Percentiles rank a stretch among this genome's conserved stretches.
Evolutionary conservation across 2,888 invertebrate genomes (phyloP).

Genomic region (Pteria penguin): DNA sequence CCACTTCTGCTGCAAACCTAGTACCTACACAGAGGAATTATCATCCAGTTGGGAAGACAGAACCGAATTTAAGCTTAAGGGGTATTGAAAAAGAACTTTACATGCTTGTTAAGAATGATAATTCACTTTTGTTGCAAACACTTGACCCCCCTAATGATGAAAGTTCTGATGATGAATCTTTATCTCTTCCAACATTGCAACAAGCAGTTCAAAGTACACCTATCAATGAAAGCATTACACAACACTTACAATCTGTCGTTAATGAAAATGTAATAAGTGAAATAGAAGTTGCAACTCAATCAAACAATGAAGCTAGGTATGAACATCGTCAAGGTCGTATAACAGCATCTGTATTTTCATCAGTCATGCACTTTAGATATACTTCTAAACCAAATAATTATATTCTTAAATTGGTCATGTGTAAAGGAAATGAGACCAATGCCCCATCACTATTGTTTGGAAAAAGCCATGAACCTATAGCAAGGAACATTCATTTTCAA

Average conservation of each 20-base stretch:
- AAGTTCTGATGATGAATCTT: too few relatives aligned
- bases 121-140: not conserved
- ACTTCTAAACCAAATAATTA: not conserved
- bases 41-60: not conserved
- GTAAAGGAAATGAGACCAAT: too few relatives aligned
- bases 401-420: too few relatives aligned
- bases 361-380: slow-evolving; percentile 9
- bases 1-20: too few relatives aligned
- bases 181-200: too few relatives aligned
- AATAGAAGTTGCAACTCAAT: not conserved
- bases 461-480: slow-evolving; percentile 16
- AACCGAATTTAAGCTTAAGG: too few relatives aligned
- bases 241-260: too few relatives aligned
- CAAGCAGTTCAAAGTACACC: too few relatives aligned
- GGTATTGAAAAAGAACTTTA: not conserved
- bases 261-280: not conserved
- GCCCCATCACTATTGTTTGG: not conserved
- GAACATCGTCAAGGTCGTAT: slow-evolving; percentile 21
- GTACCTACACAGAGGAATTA: not conserved
- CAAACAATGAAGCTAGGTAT: not conserved
- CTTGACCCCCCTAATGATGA: not conserved
- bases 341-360: slow-evolving; percentile 18
- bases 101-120: not conserved
- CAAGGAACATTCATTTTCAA: slow-evolving; percentile 14
- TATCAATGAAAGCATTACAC: too few relatives aligned